Percentiles rank a stretch among this genome's conserved stretches.
Conservation (phyloP, 2,797 vertebrate genomes). For the Sebastes iracundus region DNA sequence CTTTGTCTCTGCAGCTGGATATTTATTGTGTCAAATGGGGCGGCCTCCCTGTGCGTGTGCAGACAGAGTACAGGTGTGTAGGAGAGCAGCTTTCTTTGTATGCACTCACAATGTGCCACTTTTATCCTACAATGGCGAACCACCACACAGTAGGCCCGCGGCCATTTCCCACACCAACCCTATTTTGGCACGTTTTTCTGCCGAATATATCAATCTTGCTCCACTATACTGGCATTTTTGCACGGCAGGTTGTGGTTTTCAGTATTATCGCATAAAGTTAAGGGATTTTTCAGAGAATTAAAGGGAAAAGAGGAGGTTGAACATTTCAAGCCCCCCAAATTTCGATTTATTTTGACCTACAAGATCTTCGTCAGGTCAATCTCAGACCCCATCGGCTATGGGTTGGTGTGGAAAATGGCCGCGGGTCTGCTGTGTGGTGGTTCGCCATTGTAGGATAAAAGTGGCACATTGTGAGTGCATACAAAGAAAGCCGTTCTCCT, state of each 20-base stretch:
- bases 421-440: neutral
- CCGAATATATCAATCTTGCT: neutral
- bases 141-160: neutral
- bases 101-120: conserved; percentile 9
- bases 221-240: neutral
- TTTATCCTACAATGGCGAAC: neutral
- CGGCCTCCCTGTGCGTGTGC: neutral
- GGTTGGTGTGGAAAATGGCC: neutral
- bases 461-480: conserved; percentile 6
- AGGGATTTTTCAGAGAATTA: neutral
- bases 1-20: conserved; percentile 57
- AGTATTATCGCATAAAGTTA: neutral
- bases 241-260: neutral
- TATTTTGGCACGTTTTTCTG: neutral
- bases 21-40: conserved; percentile 39
- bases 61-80: conserved; percentile 54
- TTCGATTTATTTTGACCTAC: neutral
- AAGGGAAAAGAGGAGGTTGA: neutral
- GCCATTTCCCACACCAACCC: neutral
- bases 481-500: conserved; percentile 11
- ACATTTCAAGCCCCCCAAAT: neutral
- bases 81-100: conserved; percentile 11
- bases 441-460: neutral
- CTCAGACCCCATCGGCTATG: no score
- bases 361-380: neutral